Conservation (phyloP, 2,113 vertebrate species). For the Tenebrosternarchus preto region DNA sequence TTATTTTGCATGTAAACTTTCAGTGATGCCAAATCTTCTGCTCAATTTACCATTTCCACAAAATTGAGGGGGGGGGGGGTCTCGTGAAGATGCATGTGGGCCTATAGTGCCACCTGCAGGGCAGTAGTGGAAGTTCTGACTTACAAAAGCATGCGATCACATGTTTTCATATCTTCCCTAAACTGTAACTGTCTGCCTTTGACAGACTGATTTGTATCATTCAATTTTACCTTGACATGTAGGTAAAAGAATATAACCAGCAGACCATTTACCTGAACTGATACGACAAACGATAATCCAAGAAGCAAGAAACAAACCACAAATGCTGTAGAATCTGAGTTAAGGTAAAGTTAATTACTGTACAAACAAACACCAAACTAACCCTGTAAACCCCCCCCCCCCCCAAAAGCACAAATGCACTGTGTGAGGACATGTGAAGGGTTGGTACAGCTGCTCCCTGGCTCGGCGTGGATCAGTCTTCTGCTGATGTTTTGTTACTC, state of each 20-base stretch:
- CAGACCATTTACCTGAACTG: not conserved
- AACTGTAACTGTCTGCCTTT: not conserved
- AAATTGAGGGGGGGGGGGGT: conserved; percentile 62
- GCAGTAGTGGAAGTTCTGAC: conserved; percentile 47
- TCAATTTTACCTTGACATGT: not conserved
- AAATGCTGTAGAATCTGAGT: not conserved
- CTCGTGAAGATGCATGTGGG: conserved; percentile 59
- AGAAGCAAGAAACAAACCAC: not conserved
- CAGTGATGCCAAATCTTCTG: conserved; percentile 71
- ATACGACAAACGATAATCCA: not conserved
- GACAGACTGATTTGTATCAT: not conserved
- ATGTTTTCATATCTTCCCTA: not conserved
- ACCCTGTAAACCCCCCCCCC: not conserved
- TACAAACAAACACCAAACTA: not conserved
- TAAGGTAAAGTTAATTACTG: not conserved
- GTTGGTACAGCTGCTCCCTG: not conserved
- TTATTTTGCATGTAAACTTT: conserved; percentile 68
- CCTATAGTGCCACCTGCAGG: conserved; percentile 78
- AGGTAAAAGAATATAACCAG: not conserved
- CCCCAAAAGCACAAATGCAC: too few relatives aligned
- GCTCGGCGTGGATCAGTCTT: conserved; percentile 59
- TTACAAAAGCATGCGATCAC: not conserved
- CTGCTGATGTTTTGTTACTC: conserved; percentile 64
- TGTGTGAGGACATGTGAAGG: too few relatives aligned
- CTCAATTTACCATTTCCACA: conserved; percentile 70